Percentiles rank a stretch among this genome's conserved stretches.
Evolutionary conservation across 2,797 vertebrate species (phyloP).

Genomic region (Gymnoscopelus braueri): DNA sequence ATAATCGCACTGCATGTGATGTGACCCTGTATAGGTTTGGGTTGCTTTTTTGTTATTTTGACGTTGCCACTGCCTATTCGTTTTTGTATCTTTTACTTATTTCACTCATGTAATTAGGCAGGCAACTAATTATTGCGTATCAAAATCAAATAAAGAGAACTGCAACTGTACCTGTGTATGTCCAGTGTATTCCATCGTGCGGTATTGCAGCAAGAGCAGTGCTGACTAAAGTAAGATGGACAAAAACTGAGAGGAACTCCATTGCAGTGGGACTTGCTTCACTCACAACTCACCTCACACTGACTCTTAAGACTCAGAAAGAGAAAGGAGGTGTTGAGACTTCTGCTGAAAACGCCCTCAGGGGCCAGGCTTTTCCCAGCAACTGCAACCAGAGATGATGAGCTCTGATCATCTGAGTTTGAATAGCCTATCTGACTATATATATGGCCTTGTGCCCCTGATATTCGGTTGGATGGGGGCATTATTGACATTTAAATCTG

Average conservation of each 20-base stretch:
- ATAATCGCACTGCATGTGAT: too few species aligned
- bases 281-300: constrained; percentile 33
- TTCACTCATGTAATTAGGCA: too few species aligned
- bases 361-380: constrained; percentile 35
- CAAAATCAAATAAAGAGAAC: too few species aligned
- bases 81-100: too few species aligned
- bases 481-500: too few species aligned
- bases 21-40: too few species aligned
- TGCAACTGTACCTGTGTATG: constrained; percentile 76
- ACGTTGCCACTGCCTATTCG: not conserved
- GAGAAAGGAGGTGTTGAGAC: constrained; percentile 58
- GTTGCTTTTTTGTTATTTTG: too few species aligned
- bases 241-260: constrained; percentile 57
- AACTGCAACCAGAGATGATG: not conserved
- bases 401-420: too few species aligned
- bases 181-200: constrained; percentile 79
- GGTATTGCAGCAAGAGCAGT: constrained; percentile 54
- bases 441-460: too few species aligned
- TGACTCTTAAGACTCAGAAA: constrained; percentile 37
- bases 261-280: constrained; percentile 49
- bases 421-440: too few species aligned
- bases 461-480: too few species aligned
- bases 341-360: constrained; percentile 60
- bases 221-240: constrained; percentile 44
- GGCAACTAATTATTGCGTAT: too few species aligned